These are phyloP conservation scores for Eumerus sabulonum DNA, from an alignment of 2,888 invertebrate genomes.

Conservation along the genomic window DNA sequence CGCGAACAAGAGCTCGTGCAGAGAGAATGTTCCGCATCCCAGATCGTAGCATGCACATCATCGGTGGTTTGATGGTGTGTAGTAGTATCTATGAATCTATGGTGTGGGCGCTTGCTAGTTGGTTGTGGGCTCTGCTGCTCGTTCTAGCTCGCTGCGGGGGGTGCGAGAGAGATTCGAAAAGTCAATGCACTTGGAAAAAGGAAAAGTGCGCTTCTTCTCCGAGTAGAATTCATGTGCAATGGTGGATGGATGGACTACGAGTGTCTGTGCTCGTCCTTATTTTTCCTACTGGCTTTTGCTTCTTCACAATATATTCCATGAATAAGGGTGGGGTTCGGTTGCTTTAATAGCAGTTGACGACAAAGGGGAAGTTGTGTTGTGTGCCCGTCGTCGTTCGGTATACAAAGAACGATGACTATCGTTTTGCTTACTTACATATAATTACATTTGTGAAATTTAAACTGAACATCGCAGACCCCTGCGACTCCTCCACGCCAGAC, in stretches of 20 bases:
- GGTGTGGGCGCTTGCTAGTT: constrained; percentile 1
- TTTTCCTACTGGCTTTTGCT: constrained; percentile 4
- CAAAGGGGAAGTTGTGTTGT: constrained; percentile 64
- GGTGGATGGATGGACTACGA: constrained; percentile 13
- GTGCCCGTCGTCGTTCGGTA: constrained; percentile 15
- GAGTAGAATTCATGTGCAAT: constrained; percentile 15
- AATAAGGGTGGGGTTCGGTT: constrained; percentile 62
- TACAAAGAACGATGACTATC: constrained; percentile 64
- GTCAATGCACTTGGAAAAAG: constrained; percentile 68
- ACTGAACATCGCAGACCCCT: constrained; percentile 51
- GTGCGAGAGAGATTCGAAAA: constrained; percentile 45
- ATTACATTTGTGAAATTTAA: constrained; percentile 69
- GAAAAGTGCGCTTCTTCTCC: constrained; percentile 54
- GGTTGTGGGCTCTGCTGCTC: constrained; percentile 12
- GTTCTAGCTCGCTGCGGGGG: too few relatives aligned
- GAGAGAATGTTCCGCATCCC: constrained; percentile 48
- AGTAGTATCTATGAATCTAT: constrained; percentile 17
- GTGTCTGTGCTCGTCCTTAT: constrained; percentile 44
- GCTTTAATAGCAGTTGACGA: constrained; percentile 58
- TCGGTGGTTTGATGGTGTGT: too few relatives aligned
- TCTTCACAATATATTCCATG: too few relatives aligned
- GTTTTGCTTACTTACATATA: constrained; percentile 66
- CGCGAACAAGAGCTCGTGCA: constrained; percentile 10
- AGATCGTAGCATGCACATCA: constrained; percentile 59
- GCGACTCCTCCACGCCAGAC: not conserved